A percentile compares a stretch with the other conserved stretches of the same genome.
Evolutionary conservation across 2,797 vertebrate species (phyloP).

Genomic region (Myripristis jacobus): DNA sequence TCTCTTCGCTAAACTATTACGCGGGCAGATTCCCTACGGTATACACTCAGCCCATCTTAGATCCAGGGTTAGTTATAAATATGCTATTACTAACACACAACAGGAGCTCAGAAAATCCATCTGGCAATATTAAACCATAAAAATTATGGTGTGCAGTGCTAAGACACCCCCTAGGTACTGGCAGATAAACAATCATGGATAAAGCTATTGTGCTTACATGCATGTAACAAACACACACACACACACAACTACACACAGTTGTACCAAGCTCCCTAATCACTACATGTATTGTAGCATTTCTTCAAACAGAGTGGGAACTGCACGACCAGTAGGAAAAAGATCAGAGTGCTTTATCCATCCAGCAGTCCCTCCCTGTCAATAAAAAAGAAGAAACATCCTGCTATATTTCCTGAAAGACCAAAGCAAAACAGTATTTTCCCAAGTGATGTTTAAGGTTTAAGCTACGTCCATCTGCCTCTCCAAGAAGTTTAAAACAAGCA

Average conservation of each 20-base stretch:
- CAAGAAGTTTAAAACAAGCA: not conserved
- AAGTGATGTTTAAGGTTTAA: no score
- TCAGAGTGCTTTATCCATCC: no score
- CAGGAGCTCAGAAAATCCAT: conserved; percentile 59
- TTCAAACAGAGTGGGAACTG: no score
- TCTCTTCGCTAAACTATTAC: conserved; percentile 75
- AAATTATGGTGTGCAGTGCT: conserved; percentile 49
- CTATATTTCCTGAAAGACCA: not conserved
- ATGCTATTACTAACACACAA: conserved; percentile 70
- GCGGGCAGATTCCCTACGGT: conserved; percentile 62
- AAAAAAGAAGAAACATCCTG: not conserved
- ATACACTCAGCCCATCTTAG: conserved; percentile 52
- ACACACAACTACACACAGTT: not conserved
- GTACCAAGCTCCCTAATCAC: not conserved
- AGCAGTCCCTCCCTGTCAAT: not conserved
- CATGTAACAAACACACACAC: not conserved
- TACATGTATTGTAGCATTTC: not conserved
- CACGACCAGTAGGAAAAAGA: no score
- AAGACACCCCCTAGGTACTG: conserved; percentile 46
- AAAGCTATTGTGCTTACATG: conserved; percentile 42
- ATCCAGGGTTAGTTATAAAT: conserved; percentile 70
- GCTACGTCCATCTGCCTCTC: no score
- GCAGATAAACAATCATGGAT: conserved; percentile 59
- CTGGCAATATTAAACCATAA: conserved; percentile 76
- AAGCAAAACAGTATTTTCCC: not conserved